phyloP scores from a whole-genome alignment of 1,140 invertebrate genomes.

The Lucilia cuprina region DNA sequence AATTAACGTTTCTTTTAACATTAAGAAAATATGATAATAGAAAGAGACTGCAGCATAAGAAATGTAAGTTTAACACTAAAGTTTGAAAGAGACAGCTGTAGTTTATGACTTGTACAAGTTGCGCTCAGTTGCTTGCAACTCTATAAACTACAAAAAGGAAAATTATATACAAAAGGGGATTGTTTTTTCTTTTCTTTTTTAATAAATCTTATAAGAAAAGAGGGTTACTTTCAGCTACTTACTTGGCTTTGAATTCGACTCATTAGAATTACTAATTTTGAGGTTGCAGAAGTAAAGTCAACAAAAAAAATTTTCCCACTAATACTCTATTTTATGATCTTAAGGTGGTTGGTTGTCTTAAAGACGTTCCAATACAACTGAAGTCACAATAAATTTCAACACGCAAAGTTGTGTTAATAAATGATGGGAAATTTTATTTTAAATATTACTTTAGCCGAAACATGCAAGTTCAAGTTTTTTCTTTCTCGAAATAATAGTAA shows the following conservation, averaged over 20 bases:
- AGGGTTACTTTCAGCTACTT: constrained; percentile 7
- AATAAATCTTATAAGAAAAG: constrained; percentile 19
- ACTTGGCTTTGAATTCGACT: background rate
- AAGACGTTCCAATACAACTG: background rate
- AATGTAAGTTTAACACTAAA: too few relatives aligned
- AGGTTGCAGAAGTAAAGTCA: background rate
- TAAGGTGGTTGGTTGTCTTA: constrained; percentile 20
- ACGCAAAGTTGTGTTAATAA: background rate
- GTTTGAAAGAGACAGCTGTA: background rate
- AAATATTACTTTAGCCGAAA: background rate
- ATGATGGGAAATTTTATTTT: constrained; percentile 21
- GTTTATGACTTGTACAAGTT: background rate
- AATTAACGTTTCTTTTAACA: background rate
- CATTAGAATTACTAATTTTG: constrained; percentile 32
- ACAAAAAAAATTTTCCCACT: background rate
- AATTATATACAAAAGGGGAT: background rate
- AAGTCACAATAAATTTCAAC: background rate
- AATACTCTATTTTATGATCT: background rate
- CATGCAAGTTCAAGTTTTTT: constrained; percentile 26
- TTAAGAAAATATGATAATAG: background rate
- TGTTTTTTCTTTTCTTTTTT: background rate
- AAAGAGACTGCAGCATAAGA: background rate
- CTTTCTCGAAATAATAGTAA: constrained; percentile 5
- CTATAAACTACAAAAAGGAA: background rate
- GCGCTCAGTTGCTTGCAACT: background rate